phyloP scores from a whole-genome alignment of 2,888 invertebrate genomes.

The Megamerina dolium region DNA sequence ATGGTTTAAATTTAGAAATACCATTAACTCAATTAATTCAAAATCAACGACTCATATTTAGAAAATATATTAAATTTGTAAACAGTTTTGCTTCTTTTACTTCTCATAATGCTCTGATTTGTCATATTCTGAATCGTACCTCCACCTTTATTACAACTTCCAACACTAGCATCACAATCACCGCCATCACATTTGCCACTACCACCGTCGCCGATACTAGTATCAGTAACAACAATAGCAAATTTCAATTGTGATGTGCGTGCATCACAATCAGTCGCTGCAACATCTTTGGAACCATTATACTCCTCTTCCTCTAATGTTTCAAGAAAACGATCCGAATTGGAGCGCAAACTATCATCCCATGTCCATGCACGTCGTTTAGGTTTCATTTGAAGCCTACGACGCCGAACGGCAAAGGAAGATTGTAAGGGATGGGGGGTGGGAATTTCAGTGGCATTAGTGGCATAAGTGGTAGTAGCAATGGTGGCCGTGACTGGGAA shows the following conservation, averaged over 20 bases:
- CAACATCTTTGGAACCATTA: no score
- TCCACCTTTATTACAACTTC: no score
- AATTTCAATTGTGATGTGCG: neutral
- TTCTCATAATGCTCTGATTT: no score
- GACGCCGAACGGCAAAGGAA: slow-evolving; percentile 5
- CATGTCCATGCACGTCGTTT: slow-evolving; percentile 42
- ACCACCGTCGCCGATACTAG: no score
- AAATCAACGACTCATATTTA: no score
- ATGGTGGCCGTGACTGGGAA: slow-evolving; percentile 10
- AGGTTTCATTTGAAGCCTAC: slow-evolving; percentile 1
- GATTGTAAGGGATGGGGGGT: neutral
- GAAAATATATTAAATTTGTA: no score
- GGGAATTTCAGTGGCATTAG: slow-evolving; percentile 8
- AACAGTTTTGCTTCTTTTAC: no score
- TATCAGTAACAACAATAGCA: neutral
- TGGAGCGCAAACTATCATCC: slow-evolving; percentile 47
- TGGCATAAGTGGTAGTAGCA: slow-evolving; percentile 11
- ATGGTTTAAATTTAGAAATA: no score
- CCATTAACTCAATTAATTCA: no score
- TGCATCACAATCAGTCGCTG: neutral
- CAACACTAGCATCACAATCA: no score
- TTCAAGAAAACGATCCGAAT: slow-evolving; percentile 47
- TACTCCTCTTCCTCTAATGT: slow-evolving; percentile 42
- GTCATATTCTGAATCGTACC: no score
- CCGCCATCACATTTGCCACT: no score